Base-by-base conservation (phyloP, 2,113 vertebrate species). In the Cyanoliseus patagonus region DNA sequence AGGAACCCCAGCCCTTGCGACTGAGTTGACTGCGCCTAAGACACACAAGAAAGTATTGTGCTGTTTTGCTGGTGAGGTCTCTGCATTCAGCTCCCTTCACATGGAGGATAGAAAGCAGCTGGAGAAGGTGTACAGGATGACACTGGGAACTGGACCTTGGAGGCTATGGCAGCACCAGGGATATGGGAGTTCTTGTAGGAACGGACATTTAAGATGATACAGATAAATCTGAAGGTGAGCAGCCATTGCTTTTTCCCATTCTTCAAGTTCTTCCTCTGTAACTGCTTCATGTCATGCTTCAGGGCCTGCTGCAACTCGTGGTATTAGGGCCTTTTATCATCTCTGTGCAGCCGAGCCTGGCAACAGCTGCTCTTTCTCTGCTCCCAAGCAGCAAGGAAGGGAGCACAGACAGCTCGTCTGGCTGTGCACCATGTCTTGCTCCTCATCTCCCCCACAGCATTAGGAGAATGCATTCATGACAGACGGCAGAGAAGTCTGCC, bases 381-480 rank as follows among this genome's bases (percentile, higher is more conserved):
- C 30, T 17, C 10, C 5, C 9, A 31, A 15, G 46, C 53, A 77
- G 51, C 64, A 57, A 57, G 37, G 73, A 88, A 35, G 33, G 27
- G 20, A 62, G 22, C 39, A 72, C 27, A 57, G 35, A 17, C 51
- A 68, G 28, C 31, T 10, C 4, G 2, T 31, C 49, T n/a, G 68
- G 42, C 55, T 37, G 24, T 19, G n/a, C 19, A 82, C 46, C 77
- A 10, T 0, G 1, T 46, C 90, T 25, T n/a, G 10, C 44, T 52
- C 12, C 33, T 76, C n/a, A 7, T 23, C 28, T 37, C 7, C 11
- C 7, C 49, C 0, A 2, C 25, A 70, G 68, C 53, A 9, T 28
- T 15, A 44, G 30, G 9, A 25, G 24, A 59, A 5, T 31, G 23
- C 0, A 0, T 13, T 63, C 7, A 4, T 9, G 41, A 25, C 24